Base-by-base conservation (phyloP, 2,888 invertebrate species). In the Charanyca ferruginea region DNA sequence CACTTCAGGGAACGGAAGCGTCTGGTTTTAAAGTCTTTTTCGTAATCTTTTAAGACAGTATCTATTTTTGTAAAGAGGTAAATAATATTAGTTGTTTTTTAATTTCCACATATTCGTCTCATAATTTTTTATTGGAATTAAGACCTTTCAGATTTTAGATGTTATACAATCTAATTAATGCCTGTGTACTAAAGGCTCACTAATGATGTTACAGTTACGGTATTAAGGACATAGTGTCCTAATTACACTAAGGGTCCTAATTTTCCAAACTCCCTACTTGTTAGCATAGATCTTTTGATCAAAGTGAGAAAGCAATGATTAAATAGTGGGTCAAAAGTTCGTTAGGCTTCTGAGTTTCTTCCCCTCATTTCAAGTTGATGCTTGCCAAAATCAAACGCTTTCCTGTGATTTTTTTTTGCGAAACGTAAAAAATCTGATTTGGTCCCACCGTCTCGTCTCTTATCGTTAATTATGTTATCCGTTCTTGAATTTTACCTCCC, bases 401-500 rank as follows among this genome's bases (percentile, higher is more conserved):
- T 38, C 16, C 28, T 42, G n/a, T 25, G 18, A 54, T n/a, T 22
- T 67, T 60, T 60, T 47, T 52, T 22, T 22, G 23, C 11, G n/a
- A 7, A 45, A 28, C 59, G 55, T 42, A 54, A 45, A 70, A 61
- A 66, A 77, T 77, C 42, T 23, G 62, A 79, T 79, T 79, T 66
- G 55, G 42, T 48, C 18, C 25, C 42, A 38, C 59, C 62, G 35
- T 54, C 60, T 66, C 63, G 47, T 74, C 61, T 69, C 51, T 71
- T 62, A 66, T 51, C 60, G 38, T 65, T 79, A 79, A 79, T 81
- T 65, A 60, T 66, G 63, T 75, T 81, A 80, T 79, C 54, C 66
- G 54, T 57, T 62, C 74, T 80, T 66, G 22, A 74, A 74, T 71
- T 66, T 66, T 66, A 68, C 57, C 54, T 71, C 23, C 22, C n/a